A percentile compares a stretch with the other conserved stretches of the same genome.
These are phyloP conservation scores for Tyrannus savana DNA, from an alignment of 2,113 vertebrate genomes.

Conservation along the genomic window DNA sequence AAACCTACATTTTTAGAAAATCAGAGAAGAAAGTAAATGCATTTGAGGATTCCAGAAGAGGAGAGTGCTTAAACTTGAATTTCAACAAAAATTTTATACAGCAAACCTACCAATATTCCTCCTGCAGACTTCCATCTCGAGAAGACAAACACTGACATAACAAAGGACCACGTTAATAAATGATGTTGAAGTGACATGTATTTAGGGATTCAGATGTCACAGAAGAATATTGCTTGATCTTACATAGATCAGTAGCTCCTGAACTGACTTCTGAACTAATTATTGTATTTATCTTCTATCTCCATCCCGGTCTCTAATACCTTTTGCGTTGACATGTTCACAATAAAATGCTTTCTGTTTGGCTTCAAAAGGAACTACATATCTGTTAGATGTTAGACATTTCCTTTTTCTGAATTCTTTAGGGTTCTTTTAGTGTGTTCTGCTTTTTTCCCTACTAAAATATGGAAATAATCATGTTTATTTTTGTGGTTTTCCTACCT, in stretches of 20 bases:
- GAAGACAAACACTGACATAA: not conserved
- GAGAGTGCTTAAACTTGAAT: not conserved
- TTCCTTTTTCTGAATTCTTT: not conserved
- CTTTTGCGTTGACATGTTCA: not conserved
- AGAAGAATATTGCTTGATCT: not conserved
- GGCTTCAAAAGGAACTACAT: not conserved
- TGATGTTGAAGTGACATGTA: not conserved
- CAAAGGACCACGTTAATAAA: not conserved
- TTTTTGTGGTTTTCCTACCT: not conserved
- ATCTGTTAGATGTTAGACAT: not conserved
- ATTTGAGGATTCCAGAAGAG: not conserved
- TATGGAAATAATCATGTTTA: not conserved
- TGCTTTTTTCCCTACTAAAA: not conserved
- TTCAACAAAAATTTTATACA: not conserved
- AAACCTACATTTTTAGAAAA: not conserved
- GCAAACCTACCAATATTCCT: not conserved
- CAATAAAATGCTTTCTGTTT: not conserved
- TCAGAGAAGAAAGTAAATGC: not conserved
- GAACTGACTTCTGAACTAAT: not conserved
- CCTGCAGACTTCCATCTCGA: not conserved
- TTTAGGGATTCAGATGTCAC: not conserved
- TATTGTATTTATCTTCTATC: not conserved
- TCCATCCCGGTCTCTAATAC: not conserved
- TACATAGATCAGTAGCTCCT: not conserved
- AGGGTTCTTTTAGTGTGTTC: not conserved